Conservation (phyloP, 2,797 vertebrate genomes). For the Bryconaethiops microstoma region DNA sequence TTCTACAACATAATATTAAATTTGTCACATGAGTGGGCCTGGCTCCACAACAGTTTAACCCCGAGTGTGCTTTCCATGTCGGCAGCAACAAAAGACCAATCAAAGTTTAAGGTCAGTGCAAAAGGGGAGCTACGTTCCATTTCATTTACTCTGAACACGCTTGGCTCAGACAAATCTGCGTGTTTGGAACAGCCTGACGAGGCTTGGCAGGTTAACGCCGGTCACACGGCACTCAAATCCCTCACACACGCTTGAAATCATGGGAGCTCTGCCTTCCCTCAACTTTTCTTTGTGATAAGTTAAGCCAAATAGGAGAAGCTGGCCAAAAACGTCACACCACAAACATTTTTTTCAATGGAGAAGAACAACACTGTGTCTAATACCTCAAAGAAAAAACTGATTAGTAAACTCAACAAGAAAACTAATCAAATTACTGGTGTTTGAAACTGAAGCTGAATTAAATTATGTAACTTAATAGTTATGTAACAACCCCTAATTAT, state of each 20-base stretch:
- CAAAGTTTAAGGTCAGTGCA: conserved; percentile 3
- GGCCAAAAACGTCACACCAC: conserved; percentile 2
- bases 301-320: background rate
- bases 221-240: conserved; percentile 27
- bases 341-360: conserved; percentile 10
- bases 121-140: conserved; percentile 10
- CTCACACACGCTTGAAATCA: background rate
- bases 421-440: background rate
- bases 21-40: conserved; percentile 2
- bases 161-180: conserved; percentile 16
- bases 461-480: background rate
- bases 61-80: background rate
- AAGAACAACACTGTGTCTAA: conserved; percentile 2
- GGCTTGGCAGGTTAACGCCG: background rate
- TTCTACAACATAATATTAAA: conserved; percentile 11
- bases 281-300: background rate
- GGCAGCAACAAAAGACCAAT: conserved; percentile 2
- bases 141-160: conserved; percentile 15
- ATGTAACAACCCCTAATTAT: background rate
- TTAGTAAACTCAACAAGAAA: background rate
- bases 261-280: conserved; percentile 3
- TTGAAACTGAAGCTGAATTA: conserved; percentile 7
- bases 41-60: background rate
- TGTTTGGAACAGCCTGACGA: background rate
- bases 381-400: background rate